Percentiles rank a stretch among this genome's conserved stretches.
These are phyloP conservation scores for Macrotis lagotis DNA, from an alignment of 2,113 vertebrate species.

Conservation along the genomic window DNA sequence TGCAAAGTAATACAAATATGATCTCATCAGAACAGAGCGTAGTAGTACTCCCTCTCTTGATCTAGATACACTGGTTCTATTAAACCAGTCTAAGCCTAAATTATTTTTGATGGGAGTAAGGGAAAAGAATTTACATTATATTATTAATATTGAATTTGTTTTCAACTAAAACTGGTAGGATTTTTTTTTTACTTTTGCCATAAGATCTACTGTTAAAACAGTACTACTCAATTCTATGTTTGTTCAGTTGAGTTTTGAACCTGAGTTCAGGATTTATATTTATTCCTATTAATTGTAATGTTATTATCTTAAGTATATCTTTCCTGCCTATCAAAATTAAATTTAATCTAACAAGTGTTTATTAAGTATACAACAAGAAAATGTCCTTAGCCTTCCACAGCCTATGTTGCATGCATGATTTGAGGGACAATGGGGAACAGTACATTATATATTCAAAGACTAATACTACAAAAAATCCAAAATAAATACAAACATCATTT, in stretches of 20 bases:
- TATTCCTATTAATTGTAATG: background rate
- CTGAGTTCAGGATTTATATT: background rate
- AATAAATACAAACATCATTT: background rate
- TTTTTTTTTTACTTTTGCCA: background rate
- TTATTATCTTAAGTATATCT: background rate
- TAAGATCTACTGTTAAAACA: background rate
- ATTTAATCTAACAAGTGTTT: background rate
- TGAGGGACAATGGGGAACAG: background rate
- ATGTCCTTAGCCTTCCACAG: background rate
- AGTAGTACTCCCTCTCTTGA: background rate
- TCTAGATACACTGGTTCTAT: background rate
- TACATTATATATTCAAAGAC: no score
- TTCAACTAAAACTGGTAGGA: background rate
- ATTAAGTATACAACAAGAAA: background rate
- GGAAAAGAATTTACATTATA: background rate
- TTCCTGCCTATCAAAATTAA: background rate
- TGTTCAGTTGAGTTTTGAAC: background rate
- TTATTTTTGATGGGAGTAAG: background rate
- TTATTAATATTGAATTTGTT: background rate
- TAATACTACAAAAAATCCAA: background rate
- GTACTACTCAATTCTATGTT: background rate
- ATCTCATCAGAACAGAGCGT: background rate
- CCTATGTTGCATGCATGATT: background rate
- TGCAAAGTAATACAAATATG: background rate
- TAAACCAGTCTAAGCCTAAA: background rate